Base-by-base conservation (phyloP, 92 coral and sea anemone genomes). In the Zoanthus solanderi region DNA sequence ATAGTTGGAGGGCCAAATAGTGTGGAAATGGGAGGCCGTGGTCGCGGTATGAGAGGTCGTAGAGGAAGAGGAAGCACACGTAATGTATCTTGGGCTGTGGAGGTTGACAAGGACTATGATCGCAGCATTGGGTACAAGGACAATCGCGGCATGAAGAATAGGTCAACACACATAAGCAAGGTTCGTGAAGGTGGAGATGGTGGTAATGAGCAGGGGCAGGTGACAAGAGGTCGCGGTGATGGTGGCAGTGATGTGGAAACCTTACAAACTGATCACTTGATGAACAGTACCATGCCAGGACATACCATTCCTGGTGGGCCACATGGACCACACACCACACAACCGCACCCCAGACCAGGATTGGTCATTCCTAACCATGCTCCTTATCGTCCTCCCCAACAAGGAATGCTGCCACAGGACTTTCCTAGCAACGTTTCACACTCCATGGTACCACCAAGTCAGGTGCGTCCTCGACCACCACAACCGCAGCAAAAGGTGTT, bases 1-100 rank as follows among this genome's bases (percentile, higher is more conserved):
- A 90, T 97, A 54, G 99, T 96, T 86, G 99, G 99, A 28, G 99
- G 99, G 18, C 95, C 97, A 3, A 77, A 87, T 14, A 97, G 99
- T 91, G 99, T 97, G 9, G 99, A 97, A 81, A 86, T 97, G 88
- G 96, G 93, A 31, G 91, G 94, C n/a, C 77, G 90, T 65, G 77
- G 83, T 30, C 92, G 96, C 12, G 96, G 91, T 1, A 83, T 92
- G 69, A 92, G 98, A 12, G 94, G 98, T 13, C 94, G 89, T 30
- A 80, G 87, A 32, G 92, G 90, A 75, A 48, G 85, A n/a, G 85
- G 89, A 10, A 89, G 92, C 5, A 78, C 94, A 28, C 95, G 99
- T 6, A 96, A 92, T 54, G 99, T 97, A 10, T 92, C 99, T 2
- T 97, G 99, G 99, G 99, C 99, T 17, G 86, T 93, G 31, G 98